These are phyloP conservation scores for Rachycentron canadum DNA, from an alignment of 2,797 vertebrate genomes.

Conservation along the genomic window DNA sequence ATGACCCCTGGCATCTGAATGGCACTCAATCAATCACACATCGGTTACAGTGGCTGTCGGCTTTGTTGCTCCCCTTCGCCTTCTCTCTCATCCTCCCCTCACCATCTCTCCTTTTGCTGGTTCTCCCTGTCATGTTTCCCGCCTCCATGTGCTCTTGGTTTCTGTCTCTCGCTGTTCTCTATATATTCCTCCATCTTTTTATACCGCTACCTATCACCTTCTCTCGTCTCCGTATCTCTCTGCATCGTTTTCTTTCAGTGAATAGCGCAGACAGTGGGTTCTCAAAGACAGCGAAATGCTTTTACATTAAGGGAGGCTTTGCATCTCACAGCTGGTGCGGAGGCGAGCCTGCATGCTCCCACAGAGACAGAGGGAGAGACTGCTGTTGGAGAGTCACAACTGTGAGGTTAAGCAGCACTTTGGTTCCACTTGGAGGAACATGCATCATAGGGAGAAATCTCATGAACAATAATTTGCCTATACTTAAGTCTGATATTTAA, in stretches of 20 bases:
- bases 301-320: conserved; percentile 80
- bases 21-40: conserved; percentile 84
- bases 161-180: conserved; percentile 46
- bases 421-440: conserved; percentile 69
- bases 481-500: conserved; percentile 16
- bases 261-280: conserved; percentile 56
- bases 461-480: conserved; percentile 50
- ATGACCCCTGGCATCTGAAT: conserved; percentile 77
- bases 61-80: conserved; percentile 15
- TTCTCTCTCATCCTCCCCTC: conserved; percentile 15
- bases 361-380: conserved; percentile 56
- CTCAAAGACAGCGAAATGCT: conserved; percentile 82
- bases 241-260: conserved; percentile 50
- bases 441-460: conserved; percentile 38
- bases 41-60: conserved; percentile 49
- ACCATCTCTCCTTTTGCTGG: conserved; percentile 14
- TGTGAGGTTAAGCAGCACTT: conserved; percentile 74
- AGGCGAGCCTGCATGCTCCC: conserved; percentile 64
- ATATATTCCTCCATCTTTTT: conserved; percentile 8
- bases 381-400: conserved; percentile 65
- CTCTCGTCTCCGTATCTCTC: conserved; percentile 45
- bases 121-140: conserved; percentile 49
- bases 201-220: conserved; percentile 35
- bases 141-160: conserved; percentile 27
- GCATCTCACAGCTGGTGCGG: conserved; percentile 80